Evolutionary conservation across 2,113 vertebrate genomes (phyloP).

Genomic region (Octodon degus): DNA sequence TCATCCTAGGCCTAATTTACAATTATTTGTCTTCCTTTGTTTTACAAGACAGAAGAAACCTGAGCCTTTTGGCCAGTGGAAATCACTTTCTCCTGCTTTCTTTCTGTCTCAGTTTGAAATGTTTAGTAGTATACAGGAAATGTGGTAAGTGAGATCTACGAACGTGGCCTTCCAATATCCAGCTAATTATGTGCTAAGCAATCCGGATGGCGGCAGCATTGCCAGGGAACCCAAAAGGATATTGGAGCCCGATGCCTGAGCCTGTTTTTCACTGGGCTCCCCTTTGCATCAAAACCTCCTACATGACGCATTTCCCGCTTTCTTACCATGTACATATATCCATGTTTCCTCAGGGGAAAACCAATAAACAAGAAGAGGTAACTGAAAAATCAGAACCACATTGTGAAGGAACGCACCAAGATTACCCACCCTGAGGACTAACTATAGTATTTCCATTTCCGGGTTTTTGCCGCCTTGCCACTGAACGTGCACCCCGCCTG

Average conservation of each 20-base stretch:
- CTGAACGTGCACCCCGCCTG: rapidly evolving
- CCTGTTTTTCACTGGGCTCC: slow-evolving; percentile 41
- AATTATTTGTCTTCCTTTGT: slow-evolving; percentile 73
- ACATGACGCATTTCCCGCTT: neutral
- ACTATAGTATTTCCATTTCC: neutral
- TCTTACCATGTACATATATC: neutral
- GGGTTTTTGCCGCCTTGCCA: rapidly evolving
- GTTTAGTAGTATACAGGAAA: slow-evolving; percentile 67
- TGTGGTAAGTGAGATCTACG: slow-evolving; percentile 66
- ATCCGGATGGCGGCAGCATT: slow-evolving; percentile 18
- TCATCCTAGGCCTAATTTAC: slow-evolving; percentile 78
- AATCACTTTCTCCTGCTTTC: slow-evolving; percentile 79
- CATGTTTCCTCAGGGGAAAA: neutral
- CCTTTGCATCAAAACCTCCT: slow-evolving; percentile 47
- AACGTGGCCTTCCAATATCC: slow-evolving; percentile 65
- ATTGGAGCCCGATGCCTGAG: neutral
- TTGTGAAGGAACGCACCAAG: neutral
- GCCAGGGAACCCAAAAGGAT: slow-evolving; percentile 44
- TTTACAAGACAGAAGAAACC: slow-evolving; percentile 71
- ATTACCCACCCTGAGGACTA: neutral
- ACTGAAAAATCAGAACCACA: neutral
- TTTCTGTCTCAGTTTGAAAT: slow-evolving; percentile 69
- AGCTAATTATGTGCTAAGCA: slow-evolving; percentile 82
- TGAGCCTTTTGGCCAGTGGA: slow-evolving; percentile 37
- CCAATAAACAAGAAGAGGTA: neutral